Evolutionary conservation across 2,888 invertebrate species (phyloP), one percentile per base, ranked within the genome.

Genomic region (Lacanobia wlatinum): DNA sequence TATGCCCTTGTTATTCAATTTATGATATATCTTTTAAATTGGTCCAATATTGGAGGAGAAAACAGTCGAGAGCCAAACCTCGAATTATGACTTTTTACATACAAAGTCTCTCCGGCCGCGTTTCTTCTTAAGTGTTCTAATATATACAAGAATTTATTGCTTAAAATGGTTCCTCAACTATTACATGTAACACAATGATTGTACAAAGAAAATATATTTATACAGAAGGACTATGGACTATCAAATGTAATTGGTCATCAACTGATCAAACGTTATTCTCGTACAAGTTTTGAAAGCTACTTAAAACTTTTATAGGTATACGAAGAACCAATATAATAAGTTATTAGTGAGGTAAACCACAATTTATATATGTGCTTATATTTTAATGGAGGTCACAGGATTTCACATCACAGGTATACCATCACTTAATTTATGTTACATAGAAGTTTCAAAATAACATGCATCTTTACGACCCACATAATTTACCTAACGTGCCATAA

Each of bases 301-400:
- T 23, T 23, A 16, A 52, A 53, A 61, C 23, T 12, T 46, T 62
- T 55, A 55, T 28, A 21, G 18, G 48, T 65, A 16, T 53, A 23
- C 23, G 18, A 43, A 59, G 34, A 52, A 52, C 46, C 55, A 10
- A 50, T 63, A 46, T 63, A 58, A 58, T 50, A 64, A 18, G 34
- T 10, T 72, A 48, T 50, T 3, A 12, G 12, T 71, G 62, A 71
- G 71, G 73, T 66, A 61, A 79, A 65, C 83, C 73, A 48, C 76
- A 58, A 16, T 76, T 38, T 55, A 66, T 56, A 40, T 62, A 38
- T 23, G 7, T 40, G 48, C 18, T 23, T 59, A 52, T 16, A 28
- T 69, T 67, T 66, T 65, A 40, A 67, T 63, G 23, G 67, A 67
- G 16, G 59, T 53, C 56, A 48, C 18, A 66, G 21, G 46, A 66